These are phyloP conservation scores for Stenodera caucasica DNA, from an alignment of 2,888 invertebrate genomes.

Conservation along the genomic window DNA sequence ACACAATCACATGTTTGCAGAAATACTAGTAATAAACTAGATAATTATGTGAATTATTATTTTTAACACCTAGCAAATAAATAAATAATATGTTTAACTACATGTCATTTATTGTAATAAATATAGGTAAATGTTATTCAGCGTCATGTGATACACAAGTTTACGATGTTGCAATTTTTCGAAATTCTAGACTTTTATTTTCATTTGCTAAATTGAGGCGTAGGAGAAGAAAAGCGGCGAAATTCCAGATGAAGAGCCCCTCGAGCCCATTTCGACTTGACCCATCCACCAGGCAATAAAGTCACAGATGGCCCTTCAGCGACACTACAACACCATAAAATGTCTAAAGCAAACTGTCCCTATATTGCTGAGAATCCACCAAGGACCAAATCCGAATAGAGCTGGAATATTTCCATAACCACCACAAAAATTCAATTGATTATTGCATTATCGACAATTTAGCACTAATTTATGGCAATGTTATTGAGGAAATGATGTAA, in stretches of 20 bases:
- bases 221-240: conserved; percentile 23
- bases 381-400: conserved; percentile 20
- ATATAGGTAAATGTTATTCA: neutral
- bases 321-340: conserved; percentile 24
- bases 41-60: conserved; percentile 2
- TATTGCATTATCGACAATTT: neutral
- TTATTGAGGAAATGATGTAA: neutral
- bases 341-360: conserved; percentile 20
- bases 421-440: no score
- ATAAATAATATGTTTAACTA: neutral
- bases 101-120: neutral
- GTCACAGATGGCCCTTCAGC: conserved; percentile 37
- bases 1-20: neutral
- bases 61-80: neutral
- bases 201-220: conserved; percentile 17
- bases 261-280: conserved; percentile 34
- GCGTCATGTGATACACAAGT: no score
- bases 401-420: neutral
- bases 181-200: neutral
- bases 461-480: neutral
- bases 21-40: neutral
- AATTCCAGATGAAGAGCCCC: conserved; percentile 31
- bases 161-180: no score
- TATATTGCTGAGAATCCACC: conserved; percentile 33
- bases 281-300: conserved; percentile 37